phyloP scores from a whole-genome alignment of 2,113 vertebrate species.

The Scomber scombrus region DNA sequence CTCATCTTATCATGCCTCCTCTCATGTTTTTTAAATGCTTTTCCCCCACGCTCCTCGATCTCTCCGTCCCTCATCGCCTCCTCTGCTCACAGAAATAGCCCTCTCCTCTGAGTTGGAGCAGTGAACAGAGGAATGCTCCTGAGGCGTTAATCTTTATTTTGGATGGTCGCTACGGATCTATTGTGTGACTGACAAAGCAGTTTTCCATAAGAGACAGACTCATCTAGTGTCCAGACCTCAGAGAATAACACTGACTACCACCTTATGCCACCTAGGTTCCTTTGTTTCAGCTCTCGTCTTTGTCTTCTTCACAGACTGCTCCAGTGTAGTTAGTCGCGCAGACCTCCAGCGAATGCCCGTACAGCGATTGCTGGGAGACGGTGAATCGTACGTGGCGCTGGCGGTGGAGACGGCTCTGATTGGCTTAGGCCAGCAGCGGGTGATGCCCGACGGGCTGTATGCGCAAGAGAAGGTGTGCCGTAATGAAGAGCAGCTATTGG shows the following conservation, averaged over 20 bases:
- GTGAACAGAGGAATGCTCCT: slow-evolving; percentile 49
- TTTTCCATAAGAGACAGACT: slow-evolving; percentile 49
- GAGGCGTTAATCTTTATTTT: slow-evolving; percentile 58
- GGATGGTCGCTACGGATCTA: slow-evolving; percentile 32
- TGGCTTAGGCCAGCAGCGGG: slow-evolving; percentile 95
- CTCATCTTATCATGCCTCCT: slow-evolving; percentile 24
- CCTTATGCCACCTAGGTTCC: slow-evolving; percentile 16
- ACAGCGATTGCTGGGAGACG: slow-evolving; percentile 94
- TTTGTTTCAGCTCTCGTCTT: not conserved
- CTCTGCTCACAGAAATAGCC: slow-evolving; percentile 66
- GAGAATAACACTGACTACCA: slow-evolving; percentile 28
- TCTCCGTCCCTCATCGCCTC: slow-evolving; percentile 49
- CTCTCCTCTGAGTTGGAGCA: slow-evolving; percentile 52
- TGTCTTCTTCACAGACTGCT: slow-evolving; percentile 70
- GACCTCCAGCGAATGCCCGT: slow-evolving; percentile 93
- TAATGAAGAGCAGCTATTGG: slow-evolving; percentile 97
- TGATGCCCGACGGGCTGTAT: slow-evolving; percentile 98
- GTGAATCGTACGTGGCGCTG: slow-evolving; percentile 93
- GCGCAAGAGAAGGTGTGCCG: slow-evolving; percentile 98
- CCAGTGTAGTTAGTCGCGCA: slow-evolving; percentile 83
- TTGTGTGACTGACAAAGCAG: slow-evolving; percentile 45
- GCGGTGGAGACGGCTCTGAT: slow-evolving; percentile 96
- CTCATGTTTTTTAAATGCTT: slow-evolving; percentile 34
- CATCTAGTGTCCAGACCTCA: slow-evolving; percentile 40
- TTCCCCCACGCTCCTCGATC: slow-evolving; percentile 35